These are phyloP conservation scores for Ophion obscuratus DNA, from an alignment of 2,888 invertebrate species.

Conservation along the genomic window DNA sequence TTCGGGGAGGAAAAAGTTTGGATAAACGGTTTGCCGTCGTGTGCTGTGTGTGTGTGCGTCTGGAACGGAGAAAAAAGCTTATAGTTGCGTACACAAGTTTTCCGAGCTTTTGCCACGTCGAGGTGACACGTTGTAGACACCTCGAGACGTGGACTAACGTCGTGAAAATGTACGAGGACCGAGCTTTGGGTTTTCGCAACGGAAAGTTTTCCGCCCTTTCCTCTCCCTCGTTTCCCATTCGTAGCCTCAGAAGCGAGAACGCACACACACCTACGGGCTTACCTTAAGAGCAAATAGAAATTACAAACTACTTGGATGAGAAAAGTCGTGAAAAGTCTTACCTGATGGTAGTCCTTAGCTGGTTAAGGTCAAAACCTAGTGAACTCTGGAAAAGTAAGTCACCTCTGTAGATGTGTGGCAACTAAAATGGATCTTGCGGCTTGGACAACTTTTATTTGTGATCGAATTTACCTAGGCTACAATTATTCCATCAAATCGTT, in stretches of 20 bases:
- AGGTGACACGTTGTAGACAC: constrained; percentile 38
- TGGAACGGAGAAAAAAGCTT: constrained; percentile 41
- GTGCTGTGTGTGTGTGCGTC: constrained; percentile 27
- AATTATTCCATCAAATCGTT: not conserved
- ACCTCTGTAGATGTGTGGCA: not conserved
- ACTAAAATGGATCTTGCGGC: not conserved
- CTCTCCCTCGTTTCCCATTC: not conserved
- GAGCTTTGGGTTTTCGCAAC: constrained; percentile 28
- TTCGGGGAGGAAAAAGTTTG: constrained; percentile 54
- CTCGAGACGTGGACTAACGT: constrained; percentile 39
- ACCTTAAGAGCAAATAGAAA: constrained; percentile 71
- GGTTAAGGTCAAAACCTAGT: constrained; percentile 6
- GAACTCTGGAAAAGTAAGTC: not conserved
- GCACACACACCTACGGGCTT: not conserved
- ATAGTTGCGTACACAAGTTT: constrained; percentile 52
- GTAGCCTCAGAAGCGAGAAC: not conserved
- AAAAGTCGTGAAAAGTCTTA: constrained; percentile 10
- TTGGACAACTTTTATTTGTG: not conserved
- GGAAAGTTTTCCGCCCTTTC: constrained; percentile 24
- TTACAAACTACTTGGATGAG: constrained; percentile 67
- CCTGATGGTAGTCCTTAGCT: not conserved
- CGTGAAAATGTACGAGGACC: constrained; percentile 10
- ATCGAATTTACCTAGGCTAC: not conserved
- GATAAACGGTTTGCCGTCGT: constrained; percentile 49
- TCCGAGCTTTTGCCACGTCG: constrained; percentile 40